Evolutionary conservation across 1,140 invertebrate species (phyloP).

Genomic region (Drosophila subobscura): DNA sequence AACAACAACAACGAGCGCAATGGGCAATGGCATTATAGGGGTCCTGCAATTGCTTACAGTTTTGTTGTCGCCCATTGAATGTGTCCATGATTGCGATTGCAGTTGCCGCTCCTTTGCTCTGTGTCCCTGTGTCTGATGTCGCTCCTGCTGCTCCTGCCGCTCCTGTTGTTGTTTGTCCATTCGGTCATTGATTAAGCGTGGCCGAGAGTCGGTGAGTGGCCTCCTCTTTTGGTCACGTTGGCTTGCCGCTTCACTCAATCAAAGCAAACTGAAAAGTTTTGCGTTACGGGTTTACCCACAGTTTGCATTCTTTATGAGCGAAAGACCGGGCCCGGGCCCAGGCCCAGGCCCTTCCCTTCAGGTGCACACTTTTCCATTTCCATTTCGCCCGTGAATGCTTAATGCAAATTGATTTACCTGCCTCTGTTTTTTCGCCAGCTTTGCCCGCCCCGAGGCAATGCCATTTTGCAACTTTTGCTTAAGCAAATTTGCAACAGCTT

Average conservation of each 20-base stretch:
- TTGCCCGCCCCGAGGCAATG: neutral
- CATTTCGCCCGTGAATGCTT: constrained; percentile 43
- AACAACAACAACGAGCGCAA: constrained; percentile 11
- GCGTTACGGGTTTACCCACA: constrained; percentile 54
- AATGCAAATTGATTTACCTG: constrained; percentile 69
- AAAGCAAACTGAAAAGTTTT: constrained; percentile 57
- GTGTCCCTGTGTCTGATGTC: constrained; percentile 18
- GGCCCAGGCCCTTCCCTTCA: too few relatives aligned
- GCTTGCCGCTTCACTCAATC: constrained; percentile 53
- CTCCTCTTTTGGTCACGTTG: constrained; percentile 22
- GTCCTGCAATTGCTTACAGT: constrained; percentile 70
- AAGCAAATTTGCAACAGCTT: constrained; percentile 60
- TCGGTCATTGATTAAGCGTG: constrained; percentile 78
- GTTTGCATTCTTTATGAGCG: constrained; percentile 67
- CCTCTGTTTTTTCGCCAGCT: constrained; percentile 15
- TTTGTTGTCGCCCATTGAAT: constrained; percentile 62
- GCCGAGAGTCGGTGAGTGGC: constrained; percentile 41
- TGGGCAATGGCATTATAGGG: constrained; percentile 59
- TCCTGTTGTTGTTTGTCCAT: constrained; percentile 64
- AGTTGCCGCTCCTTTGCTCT: neutral
- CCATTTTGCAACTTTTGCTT: constrained; percentile 32
- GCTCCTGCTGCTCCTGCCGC: constrained; percentile 27
- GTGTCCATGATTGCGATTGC: constrained; percentile 68
- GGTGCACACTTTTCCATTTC: constrained; percentile 21
- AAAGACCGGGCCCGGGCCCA: neutral